Base-by-base conservation (phyloP, 2,113 vertebrate species). In the Phalacrocorax aristotelis region DNA sequence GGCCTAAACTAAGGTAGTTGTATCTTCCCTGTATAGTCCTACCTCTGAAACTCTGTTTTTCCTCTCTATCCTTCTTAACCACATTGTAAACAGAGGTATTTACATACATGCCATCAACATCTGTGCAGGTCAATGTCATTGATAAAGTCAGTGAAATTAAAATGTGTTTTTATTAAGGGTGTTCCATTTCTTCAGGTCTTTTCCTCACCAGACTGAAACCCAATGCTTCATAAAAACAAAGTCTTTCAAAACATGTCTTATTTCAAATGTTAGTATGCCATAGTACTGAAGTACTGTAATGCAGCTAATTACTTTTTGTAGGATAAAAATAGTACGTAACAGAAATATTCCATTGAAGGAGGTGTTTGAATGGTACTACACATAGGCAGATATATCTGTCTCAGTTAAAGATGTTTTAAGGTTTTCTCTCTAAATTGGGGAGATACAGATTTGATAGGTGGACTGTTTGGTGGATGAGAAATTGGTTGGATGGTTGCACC, bases 71-170 rank as follows among this genome's bases (percentile, higher is more conserved):
- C n/a, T 64, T 74, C 75, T 95, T 60, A 89, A 82, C 95, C 48
- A 87, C 52, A 82, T 75, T 65, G 77, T 62, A 92, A 94, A 54
- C 44, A 94, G 69, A 89, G 74, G n/a, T 62, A 52, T 91, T 95
- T 94, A 79, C 27, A 27, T 85, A 93, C 81, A 55, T 14, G 15
- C 82, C 6, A 3, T 92, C 93, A 93, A 87, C 54, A 76, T 76
- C 66, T 71, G 69, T 93, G 84, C 77, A 91, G 89, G 84, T 87
- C 74, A 49, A 48, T 86, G 71, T 88, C 75, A 77, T 52, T 52
- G 49, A 89, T 78, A 91, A 77, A 68, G 60, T 62, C 93, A 76
- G 61, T 71, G 81, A 96, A 91, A 96, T 64, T 40, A 87, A 94
- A 91, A 87, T 82, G 36, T 65, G 84, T 71, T 96, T 95, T 90